A percentile compares a stretch with the other conserved stretches of the same genome.
Evolutionary conservation across 2,888 invertebrate species (phyloP).

Genomic region (Alloscopus bannaensis): DNA sequence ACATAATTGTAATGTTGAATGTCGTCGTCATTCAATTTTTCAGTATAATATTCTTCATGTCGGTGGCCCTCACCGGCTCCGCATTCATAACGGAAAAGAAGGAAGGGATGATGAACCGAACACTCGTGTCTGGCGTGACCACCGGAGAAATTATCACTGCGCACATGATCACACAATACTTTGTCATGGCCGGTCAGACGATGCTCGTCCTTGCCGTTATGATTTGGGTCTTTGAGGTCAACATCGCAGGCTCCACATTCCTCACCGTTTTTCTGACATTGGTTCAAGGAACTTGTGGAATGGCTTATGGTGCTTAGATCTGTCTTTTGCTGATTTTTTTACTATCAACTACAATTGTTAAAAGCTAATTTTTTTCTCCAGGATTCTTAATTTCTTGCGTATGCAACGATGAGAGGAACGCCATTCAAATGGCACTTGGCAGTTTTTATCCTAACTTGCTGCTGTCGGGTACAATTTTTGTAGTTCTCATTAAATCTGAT

Average conservation of each 20-base stretch:
- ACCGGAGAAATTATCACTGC: constrained; percentile 94
- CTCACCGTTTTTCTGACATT: constrained; percentile 91
- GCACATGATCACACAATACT: constrained; percentile 95
- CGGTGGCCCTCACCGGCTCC: constrained; percentile 94
- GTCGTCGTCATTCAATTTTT: constrained; percentile 72
- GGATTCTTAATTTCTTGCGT: constrained; percentile 94
- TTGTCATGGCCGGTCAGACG: constrained; percentile 96
- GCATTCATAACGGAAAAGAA: constrained; percentile 93
- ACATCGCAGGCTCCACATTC: constrained; percentile 90
- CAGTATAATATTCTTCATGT: constrained; percentile 97
- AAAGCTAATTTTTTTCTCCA: constrained; percentile 73
- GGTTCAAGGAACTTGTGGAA: constrained; percentile 94
- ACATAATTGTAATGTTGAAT: constrained; percentile 2
- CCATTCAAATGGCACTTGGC: constrained; percentile 93
- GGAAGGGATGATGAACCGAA: constrained; percentile 93
- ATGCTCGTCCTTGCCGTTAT: constrained; percentile 93
- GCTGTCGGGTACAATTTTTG: constrained; percentile 84
- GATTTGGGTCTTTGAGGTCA: constrained; percentile 92
- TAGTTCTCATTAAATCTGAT: background rate
- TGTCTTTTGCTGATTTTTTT: constrained; percentile 21
- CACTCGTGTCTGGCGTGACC: constrained; percentile 94
- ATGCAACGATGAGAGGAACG: constrained; percentile 93
- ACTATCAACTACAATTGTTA: background rate
- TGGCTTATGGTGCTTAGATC: constrained; percentile 90
- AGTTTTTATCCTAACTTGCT: constrained; percentile 96